Conservation (phyloP, 2,797 vertebrate species). For the Valencia hispanica region DNA sequence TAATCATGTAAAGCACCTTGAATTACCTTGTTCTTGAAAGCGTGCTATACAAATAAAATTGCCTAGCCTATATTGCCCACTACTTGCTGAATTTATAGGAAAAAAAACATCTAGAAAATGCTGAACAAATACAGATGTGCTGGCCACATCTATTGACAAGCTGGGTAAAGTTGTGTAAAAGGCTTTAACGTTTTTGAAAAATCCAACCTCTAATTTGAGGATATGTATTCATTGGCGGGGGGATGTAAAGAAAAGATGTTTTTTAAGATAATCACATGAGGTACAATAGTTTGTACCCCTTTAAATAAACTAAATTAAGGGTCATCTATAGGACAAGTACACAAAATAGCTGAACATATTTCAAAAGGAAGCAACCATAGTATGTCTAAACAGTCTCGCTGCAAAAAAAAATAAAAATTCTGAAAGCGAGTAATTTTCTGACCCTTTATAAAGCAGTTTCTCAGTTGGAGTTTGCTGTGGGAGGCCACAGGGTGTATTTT, state of each 20-base stretch:
- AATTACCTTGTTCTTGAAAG: too few species aligned
- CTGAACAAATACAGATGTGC: neutral
- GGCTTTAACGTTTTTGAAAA: neutral
- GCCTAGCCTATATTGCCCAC: too few species aligned
- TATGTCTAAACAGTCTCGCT: neutral
- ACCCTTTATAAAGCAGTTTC: neutral
- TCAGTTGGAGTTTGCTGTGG: conserved; percentile 7
- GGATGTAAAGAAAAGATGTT: neutral
- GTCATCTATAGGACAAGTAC: neutral
- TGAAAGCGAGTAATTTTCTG: neutral
- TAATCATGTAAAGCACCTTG: too few species aligned
- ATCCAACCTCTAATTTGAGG: neutral
- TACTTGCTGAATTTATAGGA: too few species aligned
- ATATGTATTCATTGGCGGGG: neutral
- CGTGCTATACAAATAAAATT: too few species aligned
- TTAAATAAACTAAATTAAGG: neutral
- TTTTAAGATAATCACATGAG: neutral
- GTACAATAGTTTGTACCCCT: neutral
- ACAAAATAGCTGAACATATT: neutral
- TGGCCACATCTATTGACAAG: too few species aligned
- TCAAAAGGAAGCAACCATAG: neutral
- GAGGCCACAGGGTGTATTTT: conserved; percentile 6
- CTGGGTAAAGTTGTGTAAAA: neutral
- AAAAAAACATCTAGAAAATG: neutral
- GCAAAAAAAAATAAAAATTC: too few species aligned